Evolutionary conservation across 2,888 invertebrate species (phyloP).

Genomic region (Chymomyza amoena): DNA sequence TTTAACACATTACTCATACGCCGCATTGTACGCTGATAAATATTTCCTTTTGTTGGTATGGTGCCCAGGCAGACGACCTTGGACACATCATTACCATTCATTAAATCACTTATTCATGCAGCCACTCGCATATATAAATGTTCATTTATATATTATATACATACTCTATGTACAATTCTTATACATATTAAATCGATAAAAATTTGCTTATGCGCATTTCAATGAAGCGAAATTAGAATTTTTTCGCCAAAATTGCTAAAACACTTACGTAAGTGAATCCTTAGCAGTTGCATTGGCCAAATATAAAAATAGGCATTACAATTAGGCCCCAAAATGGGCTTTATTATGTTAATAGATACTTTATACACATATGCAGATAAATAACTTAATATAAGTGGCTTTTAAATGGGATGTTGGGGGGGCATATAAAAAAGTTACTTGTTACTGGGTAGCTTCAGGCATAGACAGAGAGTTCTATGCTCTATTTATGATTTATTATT

Average conservation of each 20-base stretch:
- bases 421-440: background rate
- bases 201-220: constrained; percentile 36
- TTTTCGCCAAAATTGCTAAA: background rate
- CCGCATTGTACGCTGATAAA: constrained; percentile 23
- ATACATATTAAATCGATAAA: constrained; percentile 26
- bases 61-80: constrained; percentile 19
- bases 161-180: background rate
- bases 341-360: background rate
- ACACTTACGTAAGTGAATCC: constrained; percentile 28
- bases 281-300: constrained; percentile 16
- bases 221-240: constrained; percentile 24
- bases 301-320: background rate
- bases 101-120: constrained; percentile 4
- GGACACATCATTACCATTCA: constrained; percentile 25
- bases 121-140: constrained; percentile 3
- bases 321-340: background rate
- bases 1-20: constrained; percentile 52
- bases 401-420: background rate
- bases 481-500: no score
- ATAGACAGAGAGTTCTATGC: background rate
- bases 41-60: constrained; percentile 16
- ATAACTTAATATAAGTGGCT: background rate
- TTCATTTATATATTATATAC: background rate
- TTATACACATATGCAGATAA: background rate
- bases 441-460: background rate